Percentiles rank a stretch among this genome's conserved stretches.
Conservation (phyloP, 2,113 vertebrate genomes). For the Columba janthina region DNA sequence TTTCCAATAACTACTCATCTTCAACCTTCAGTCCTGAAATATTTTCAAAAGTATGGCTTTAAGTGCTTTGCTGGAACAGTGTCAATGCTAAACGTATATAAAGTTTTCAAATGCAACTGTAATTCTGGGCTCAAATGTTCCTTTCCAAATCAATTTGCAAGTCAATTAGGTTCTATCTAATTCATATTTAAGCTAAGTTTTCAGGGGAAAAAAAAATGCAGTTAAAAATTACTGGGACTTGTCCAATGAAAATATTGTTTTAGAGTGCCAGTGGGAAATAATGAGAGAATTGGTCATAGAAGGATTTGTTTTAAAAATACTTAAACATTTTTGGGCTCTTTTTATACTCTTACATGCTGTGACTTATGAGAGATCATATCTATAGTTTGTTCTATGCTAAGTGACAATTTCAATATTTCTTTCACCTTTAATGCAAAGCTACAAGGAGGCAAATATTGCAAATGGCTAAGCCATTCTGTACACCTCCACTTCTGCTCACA, state of each 20-base stretch:
- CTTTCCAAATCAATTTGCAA: slow-evolving; percentile 38
- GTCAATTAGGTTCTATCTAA: neutral
- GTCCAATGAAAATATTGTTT: neutral
- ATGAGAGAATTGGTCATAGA: neutral
- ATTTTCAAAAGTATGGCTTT: neutral
- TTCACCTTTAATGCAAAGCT: neutral
- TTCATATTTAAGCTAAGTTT: neutral
- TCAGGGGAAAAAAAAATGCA: neutral
- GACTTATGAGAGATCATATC: neutral
- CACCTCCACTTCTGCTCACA: neutral
- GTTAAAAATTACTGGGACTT: neutral
- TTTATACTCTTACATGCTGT: neutral
- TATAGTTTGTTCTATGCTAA: neutral
- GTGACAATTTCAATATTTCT: neutral
- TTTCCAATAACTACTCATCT: neutral
- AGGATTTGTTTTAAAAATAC: neutral
- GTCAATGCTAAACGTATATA: neutral
- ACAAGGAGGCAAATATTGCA: neutral
- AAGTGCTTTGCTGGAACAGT: slow-evolving; percentile 25
- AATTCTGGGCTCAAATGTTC: neutral
- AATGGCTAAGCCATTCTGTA: neutral
- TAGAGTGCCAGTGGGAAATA: neutral
- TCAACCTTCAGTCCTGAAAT: neutral
- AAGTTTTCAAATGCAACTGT: neutral
- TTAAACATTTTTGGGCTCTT: neutral